Evolutionary conservation across 2,113 vertebrate genomes (phyloP).

Genomic region (Oryzias woworae): DNA sequence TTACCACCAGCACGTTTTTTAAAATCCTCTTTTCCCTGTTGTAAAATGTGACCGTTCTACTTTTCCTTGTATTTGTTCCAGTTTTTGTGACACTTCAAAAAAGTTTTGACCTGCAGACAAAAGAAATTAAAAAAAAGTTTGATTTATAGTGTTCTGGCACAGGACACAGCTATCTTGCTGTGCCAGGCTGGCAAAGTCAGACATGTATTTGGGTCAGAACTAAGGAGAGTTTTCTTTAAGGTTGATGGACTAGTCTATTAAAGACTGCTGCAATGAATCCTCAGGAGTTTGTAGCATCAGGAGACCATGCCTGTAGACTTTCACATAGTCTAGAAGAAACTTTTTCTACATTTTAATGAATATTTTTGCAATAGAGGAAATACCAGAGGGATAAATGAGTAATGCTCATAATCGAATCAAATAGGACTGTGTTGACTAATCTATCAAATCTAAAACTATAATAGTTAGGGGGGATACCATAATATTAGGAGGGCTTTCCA

Average conservation of each 20-base stretch:
- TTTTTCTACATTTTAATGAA: too few relatives aligned
- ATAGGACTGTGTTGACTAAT: too few relatives aligned
- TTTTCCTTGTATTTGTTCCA: neutral
- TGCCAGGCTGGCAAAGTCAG: constrained; percentile 44
- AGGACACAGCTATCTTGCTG: constrained; percentile 49
- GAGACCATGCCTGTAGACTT: constrained; percentile 12
- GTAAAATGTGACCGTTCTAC: neutral
- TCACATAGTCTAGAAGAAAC: constrained; percentile 2
- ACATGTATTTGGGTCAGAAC: constrained; percentile 56
- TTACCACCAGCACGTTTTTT: too few relatives aligned
- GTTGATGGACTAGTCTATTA: constrained; percentile 51
- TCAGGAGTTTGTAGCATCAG: constrained; percentile 22
- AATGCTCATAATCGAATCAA: too few relatives aligned
- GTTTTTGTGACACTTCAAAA: neutral
- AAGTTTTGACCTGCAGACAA: constrained; percentile 21
- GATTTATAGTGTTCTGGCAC: constrained; percentile 42
- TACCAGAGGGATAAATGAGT: too few relatives aligned
- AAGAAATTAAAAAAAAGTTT: constrained; percentile 34
- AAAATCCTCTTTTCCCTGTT: neutral
- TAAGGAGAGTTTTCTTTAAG: constrained; percentile 41
- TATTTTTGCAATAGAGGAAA: too few relatives aligned
- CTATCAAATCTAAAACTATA: too few relatives aligned
- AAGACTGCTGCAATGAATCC: constrained; percentile 41
- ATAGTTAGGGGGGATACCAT: too few relatives aligned
- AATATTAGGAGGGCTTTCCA: too few relatives aligned